Evolutionary conservation across 2,113 vertebrate species (phyloP), one percentile per base, ranked within the genome.

Genomic region (Malaclemys terrapin): DNA sequence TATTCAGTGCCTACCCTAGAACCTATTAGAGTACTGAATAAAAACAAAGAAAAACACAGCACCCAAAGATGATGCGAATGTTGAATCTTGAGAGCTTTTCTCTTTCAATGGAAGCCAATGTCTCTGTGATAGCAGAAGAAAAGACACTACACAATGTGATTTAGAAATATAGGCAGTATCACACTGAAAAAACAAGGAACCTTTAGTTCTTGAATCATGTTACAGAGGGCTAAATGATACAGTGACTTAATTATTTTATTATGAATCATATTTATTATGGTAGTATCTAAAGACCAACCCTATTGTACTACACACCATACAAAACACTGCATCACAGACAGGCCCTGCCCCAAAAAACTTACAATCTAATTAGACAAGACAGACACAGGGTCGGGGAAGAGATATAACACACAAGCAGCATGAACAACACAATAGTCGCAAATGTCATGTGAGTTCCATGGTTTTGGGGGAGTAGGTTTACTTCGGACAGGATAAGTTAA

Each of bases 111-210:
- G 24, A 90, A 79, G 65, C 65, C 35, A 69, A n/a, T 19, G 17
- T 69, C 17, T n/a, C 65, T 3, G 31, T 20, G 88, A 78, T 35
- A 17, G 35, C 65, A 35, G 29, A 14, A 93, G 29, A 96, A 57
- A 35, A 84, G 52, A 84, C n/a, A 79, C 95, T 78, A 59, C 20
- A 56, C 14, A 29, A 57, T 87, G 47, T 80, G 89, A 27, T 82
- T 83, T 80, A 96, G 84, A 94, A 95, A 94, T 85, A 91, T 38
- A 24, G 25, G 75, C 78, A 76, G 13, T 35, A n/a, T 93, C 62
- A 24, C 87, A 84, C 2, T 85, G 85, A 89, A 94, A 78, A 69
- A 86, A 72, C 50, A 95, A 83, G 17, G 92, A 96, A 95, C 78
- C 1, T 72, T 69, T 69, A 69, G 62, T 20, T 69, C 62, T 69